Conservation (phyloP, 2,888 invertebrate species). For the Drosophila diplacantha region DNA sequence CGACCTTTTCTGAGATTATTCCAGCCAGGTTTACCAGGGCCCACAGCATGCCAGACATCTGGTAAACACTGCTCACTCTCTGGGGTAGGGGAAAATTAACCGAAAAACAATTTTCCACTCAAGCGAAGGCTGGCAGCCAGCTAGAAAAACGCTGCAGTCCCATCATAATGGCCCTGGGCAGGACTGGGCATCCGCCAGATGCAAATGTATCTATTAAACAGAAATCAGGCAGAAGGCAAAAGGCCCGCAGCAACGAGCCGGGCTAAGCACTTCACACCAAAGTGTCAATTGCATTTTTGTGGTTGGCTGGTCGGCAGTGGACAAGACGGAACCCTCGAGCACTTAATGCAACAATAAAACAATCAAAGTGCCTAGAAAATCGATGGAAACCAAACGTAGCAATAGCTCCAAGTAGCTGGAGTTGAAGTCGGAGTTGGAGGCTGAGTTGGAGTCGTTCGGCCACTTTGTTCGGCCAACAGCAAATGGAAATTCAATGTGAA, state of each 20-base stretch:
- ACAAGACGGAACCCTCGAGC: constrained; percentile 38
- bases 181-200: constrained; percentile 59
- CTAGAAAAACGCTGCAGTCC: constrained; percentile 62
- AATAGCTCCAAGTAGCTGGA: constrained; percentile 41
- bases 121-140: constrained; percentile 62
- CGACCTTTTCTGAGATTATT: constrained; percentile 9
- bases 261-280: constrained; percentile 65
- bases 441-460: constrained; percentile 21
- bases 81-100: constrained; percentile 52
- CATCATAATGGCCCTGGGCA: constrained; percentile 56
- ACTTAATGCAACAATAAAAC: constrained; percentile 73
- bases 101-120: constrained; percentile 69
- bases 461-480: constrained; percentile 53
- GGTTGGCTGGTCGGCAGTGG: constrained; percentile 56
- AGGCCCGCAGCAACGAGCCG: constrained; percentile 23
- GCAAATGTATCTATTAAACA: constrained; percentile 71
- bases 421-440: not conserved
- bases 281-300: constrained; percentile 70
- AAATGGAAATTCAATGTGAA: constrained; percentile 70
- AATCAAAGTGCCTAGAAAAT: constrained; percentile 73
- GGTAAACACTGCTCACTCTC: constrained; percentile 5
- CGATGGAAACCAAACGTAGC: constrained; percentile 67
- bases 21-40: constrained; percentile 26
- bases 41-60: constrained; percentile 55
- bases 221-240: constrained; percentile 59